These are phyloP conservation scores for Carlito syrichta DNA, from an alignment of 2,113 vertebrate species.

Conservation along the genomic window DNA sequence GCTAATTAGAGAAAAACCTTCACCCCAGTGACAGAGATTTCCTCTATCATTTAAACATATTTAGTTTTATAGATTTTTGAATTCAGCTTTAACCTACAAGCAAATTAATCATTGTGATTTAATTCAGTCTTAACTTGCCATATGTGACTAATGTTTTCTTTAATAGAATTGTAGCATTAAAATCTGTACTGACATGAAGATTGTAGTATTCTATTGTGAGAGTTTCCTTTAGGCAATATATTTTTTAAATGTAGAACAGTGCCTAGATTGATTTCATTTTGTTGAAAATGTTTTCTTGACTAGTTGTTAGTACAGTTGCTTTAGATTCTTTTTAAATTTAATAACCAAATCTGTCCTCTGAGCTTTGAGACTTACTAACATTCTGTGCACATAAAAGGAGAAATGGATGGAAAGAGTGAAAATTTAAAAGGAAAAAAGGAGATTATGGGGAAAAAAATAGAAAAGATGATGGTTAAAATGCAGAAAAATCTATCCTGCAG, in stretches of 20 bases:
- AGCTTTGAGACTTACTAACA: not conserved
- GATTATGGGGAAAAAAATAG: not conserved
- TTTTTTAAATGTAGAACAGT: not conserved
- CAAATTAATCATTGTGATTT: slow-evolving; percentile 56
- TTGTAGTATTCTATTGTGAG: not conserved
- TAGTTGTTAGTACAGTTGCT: not conserved
- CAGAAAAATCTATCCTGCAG: not conserved
- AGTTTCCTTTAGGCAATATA: not conserved
- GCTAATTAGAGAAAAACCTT: slow-evolving; percentile 76
- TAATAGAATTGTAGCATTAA: slow-evolving; percentile 64
- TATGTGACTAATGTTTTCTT: slow-evolving; percentile 56
- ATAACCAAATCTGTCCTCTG: not conserved
- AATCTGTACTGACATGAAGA: not conserved
- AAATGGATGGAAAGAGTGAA: slow-evolving; percentile 8
- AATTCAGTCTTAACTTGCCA: slow-evolving; percentile 67
- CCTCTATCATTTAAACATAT: slow-evolving; percentile 68
- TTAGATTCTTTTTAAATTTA: slow-evolving; percentile 32
- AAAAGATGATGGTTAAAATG: slow-evolving; percentile 15
- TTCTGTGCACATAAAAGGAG: slow-evolving; percentile 19
- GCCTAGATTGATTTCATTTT: slow-evolving; percentile 35
- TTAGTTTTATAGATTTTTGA: slow-evolving; percentile 76
- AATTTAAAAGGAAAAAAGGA: slow-evolving; percentile 2
- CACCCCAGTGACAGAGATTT: slow-evolving; percentile 76
- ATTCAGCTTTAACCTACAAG: slow-evolving; percentile 54
- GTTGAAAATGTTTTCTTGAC: slow-evolving; percentile 37